A percentile compares a stretch with the other conserved stretches of the same genome.
phyloP scores from a whole-genome alignment of 2,888 invertebrate species.

The Molorchus minor region DNA sequence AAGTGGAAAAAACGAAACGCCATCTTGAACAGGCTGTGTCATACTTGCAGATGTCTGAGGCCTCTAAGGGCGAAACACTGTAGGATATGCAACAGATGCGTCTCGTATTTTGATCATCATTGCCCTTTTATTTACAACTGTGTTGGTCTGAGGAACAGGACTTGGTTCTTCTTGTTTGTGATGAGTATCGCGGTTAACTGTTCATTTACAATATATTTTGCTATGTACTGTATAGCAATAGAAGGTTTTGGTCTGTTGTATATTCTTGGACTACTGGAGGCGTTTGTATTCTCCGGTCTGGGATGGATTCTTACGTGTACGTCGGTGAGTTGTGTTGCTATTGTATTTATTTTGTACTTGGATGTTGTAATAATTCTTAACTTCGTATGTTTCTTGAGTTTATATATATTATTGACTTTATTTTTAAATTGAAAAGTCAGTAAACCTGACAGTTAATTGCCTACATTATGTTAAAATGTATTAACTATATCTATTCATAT shows the following conservation, averaged over 20 bases:
- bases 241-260: slow-evolving; percentile 88
- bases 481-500: no score
- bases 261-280: slow-evolving; percentile 82
- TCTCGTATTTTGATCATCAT: slow-evolving; percentile 90
- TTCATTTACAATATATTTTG: slow-evolving; percentile 87
- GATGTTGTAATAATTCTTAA: no score
- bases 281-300: slow-evolving; percentile 84
- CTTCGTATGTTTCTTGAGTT: no score
- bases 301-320: slow-evolving; percentile 90
- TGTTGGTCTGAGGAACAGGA: slow-evolving; percentile 88
- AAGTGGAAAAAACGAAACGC: slow-evolving; percentile 90
- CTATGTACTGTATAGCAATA: slow-evolving; percentile 83
- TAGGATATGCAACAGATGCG: slow-evolving; percentile 83
- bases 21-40: slow-evolving; percentile 84
- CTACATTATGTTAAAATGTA: no score
- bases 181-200: slow-evolving; percentile 89
- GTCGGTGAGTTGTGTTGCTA: slow-evolving; percentile 80
- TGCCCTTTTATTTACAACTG: slow-evolving; percentile 97
- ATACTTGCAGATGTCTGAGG: slow-evolving; percentile 84
- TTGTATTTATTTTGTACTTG: no score
- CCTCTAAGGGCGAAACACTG: slow-evolving; percentile 92
- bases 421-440: no score
- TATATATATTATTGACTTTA: no score
- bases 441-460: no score
- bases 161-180: slow-evolving; percentile 93